A percentile compares a stretch with the other conserved stretches of the same genome.
phyloP scores from a whole-genome alignment of 2,113 vertebrate genomes.

The Baryphthengus martii region DNA sequence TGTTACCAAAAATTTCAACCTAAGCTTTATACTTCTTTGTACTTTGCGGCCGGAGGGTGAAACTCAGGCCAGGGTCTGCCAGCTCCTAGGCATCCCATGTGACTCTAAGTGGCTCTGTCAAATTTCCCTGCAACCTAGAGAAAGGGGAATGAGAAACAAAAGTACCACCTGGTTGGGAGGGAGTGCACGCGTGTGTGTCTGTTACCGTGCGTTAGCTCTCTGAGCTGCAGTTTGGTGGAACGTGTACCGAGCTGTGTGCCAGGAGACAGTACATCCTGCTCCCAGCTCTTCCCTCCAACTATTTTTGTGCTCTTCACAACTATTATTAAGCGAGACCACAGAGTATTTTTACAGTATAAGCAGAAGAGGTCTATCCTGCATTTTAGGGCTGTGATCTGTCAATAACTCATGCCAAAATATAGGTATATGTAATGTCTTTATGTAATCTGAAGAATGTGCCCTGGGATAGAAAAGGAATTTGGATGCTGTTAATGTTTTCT shows the following conservation, averaged over 20 bases:
- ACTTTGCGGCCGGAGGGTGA: not conserved
- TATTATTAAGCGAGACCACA: conserved; percentile 47
- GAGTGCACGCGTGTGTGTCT: not conserved
- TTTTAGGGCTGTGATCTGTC: not conserved
- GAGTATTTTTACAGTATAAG: conserved; percentile 38
- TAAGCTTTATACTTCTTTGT: not conserved
- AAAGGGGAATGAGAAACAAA: not conserved
- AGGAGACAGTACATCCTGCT: conserved; percentile 43
- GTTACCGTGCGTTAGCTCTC: not conserved
- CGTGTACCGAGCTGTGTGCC: not conserved
- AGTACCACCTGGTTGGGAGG: not conserved
- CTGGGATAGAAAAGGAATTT: conserved; percentile 18
- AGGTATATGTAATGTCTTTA: not conserved
- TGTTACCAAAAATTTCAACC: accelerated
- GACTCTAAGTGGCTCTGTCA: accelerated
- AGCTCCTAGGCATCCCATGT: not conserved
- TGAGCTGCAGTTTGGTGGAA: not conserved
- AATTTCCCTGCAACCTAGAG: not conserved
- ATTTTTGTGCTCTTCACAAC: conserved; percentile 50
- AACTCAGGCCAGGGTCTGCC: not conserved
- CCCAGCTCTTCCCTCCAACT: not conserved
- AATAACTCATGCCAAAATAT: not conserved
- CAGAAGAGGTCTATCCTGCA: not conserved
- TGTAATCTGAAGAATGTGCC: not conserved
- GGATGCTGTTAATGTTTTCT: not conserved